Evolutionary conservation across 2,797 vertebrate genomes (phyloP).

Genomic region (Anguilla marmorata): DNA sequence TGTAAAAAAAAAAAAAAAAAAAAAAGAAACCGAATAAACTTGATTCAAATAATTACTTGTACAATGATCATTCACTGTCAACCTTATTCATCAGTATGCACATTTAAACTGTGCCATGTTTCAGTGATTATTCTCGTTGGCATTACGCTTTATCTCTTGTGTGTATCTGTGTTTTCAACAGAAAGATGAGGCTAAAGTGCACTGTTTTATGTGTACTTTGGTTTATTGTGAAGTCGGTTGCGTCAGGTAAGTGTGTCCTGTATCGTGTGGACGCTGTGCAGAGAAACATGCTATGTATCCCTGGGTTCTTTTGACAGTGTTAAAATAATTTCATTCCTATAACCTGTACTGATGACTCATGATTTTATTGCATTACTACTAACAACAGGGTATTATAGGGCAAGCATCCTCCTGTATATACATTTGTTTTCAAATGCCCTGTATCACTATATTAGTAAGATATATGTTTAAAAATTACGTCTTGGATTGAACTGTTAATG

Average conservation of each 20-base stretch:
- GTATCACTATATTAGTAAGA: not conserved
- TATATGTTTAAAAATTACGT: not conserved
- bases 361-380: not conserved
- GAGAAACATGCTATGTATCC: not conserved
- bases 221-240: slow-evolving; percentile 13
- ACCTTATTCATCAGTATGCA: slow-evolving; percentile 22
- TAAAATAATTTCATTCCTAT: slow-evolving; percentile 16
- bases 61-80: slow-evolving; percentile 23
- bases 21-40: not conserved
- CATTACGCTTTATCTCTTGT: not conserved
- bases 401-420: slow-evolving; percentile 6
- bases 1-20: not conserved
- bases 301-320: not conserved
- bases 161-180: slow-evolving; percentile 46
- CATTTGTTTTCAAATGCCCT: slow-evolving; percentile 11
- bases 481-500: slow-evolving; percentile 4
- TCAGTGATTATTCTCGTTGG: not conserved
- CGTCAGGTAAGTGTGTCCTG: slow-evolving; percentile 10
- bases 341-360: not conserved
- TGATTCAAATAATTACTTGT: slow-evolving; percentile 20
- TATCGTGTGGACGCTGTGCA: not conserved
- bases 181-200: slow-evolving; percentile 25
- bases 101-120: slow-evolving; percentile 46
- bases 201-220: slow-evolving; percentile 18
- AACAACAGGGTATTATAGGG: slow-evolving; percentile 1